These are phyloP conservation scores for Cochlearius cochlearius DNA, from an alignment of 2,113 vertebrate species.

Conservation along the genomic window DNA sequence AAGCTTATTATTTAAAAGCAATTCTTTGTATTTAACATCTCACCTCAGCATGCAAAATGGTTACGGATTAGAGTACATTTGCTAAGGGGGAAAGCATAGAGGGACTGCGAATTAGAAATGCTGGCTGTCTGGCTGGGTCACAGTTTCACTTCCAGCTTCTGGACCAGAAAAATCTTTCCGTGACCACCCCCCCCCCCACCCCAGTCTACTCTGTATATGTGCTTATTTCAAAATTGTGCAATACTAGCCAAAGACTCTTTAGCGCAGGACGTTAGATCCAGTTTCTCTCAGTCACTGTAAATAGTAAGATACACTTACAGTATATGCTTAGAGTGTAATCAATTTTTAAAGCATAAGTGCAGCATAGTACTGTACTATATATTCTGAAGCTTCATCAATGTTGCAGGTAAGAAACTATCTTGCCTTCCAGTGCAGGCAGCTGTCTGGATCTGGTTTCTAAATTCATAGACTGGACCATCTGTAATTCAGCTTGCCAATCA, in stretches of 20 bases:
- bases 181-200: too few relatives aligned
- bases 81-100: background rate
- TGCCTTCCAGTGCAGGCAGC: background rate
- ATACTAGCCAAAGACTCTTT: background rate
- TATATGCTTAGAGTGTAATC: background rate
- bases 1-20: conserved; percentile 37
- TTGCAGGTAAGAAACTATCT: background rate
- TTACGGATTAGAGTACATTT: conserved; percentile 11
- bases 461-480: background rate
- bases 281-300: background rate
- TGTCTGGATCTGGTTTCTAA: background rate
- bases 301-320: background rate
- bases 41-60: background rate
- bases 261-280: background rate
- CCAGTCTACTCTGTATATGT: background rate
- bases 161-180: background rate
- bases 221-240: background rate
- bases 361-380: fast-evolving
- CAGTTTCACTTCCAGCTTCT: background rate
- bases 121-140: background rate
- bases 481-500: background rate
- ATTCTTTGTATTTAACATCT: conserved; percentile 35
- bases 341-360: background rate
- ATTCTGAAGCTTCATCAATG: background rate
- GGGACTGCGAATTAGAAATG: background rate